phyloP scores from a whole-genome alignment of 1,140 invertebrate species.

The Drosophila takahashii region DNA sequence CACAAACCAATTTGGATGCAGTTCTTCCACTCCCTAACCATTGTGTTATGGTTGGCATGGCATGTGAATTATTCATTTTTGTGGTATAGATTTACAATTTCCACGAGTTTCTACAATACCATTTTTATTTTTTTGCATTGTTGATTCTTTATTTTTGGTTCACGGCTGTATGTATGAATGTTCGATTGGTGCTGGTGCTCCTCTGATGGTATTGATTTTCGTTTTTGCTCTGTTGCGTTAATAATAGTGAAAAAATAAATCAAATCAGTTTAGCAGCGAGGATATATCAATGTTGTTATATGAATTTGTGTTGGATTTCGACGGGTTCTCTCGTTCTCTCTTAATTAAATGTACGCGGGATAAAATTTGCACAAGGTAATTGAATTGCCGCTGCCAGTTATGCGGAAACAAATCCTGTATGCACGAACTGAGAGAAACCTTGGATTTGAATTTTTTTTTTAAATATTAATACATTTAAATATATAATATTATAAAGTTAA shows the following conservation, averaged over 20 bases:
- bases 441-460: not conserved
- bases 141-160: slow-evolving; percentile 45
- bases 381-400: slow-evolving; percentile 48
- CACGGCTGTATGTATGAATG: not conserved
- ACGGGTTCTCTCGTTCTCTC: slow-evolving; percentile 29
- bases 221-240: slow-evolving; percentile 29
- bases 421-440: not conserved
- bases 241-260: slow-evolving; percentile 67
- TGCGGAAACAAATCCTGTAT: slow-evolving; percentile 7
- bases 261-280: slow-evolving; percentile 59
- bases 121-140: slow-evolving; percentile 12
- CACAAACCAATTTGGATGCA: slow-evolving; percentile 44
- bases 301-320: slow-evolving; percentile 39
- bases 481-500: too few relatives aligned
- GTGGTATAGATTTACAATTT: slow-evolving; percentile 76
- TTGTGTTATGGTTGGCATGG: slow-evolving; percentile 32
- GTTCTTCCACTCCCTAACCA: slow-evolving; percentile 21
- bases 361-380: slow-evolving; percentile 62
- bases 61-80: slow-evolving; percentile 73
- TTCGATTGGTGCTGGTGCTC: slow-evolving; percentile 14
- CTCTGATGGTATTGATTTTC: slow-evolving; percentile 41
- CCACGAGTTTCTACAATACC: slow-evolving; percentile 36
- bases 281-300: slow-evolving; percentile 43
- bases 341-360: slow-evolving; percentile 67
- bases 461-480: not conserved